These are phyloP conservation scores for Percopsis transmontana DNA, from an alignment of 2,113 vertebrate genomes.

Conservation along the genomic window DNA sequence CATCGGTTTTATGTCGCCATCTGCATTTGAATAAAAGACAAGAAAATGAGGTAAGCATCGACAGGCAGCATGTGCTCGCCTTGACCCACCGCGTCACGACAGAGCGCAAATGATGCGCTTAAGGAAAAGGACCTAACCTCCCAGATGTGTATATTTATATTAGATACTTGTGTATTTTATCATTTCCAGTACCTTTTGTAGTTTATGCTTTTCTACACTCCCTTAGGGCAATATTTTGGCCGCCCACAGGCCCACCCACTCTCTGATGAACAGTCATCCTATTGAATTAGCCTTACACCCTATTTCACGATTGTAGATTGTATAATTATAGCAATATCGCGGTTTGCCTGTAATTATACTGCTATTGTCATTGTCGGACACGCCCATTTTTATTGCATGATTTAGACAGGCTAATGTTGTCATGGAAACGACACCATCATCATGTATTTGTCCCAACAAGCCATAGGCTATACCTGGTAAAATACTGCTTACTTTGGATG, in stretches of 20 bases:
- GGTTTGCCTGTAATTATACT: constrained; percentile 1
- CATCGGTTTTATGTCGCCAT: constrained; percentile 40
- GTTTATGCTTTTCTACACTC: neutral
- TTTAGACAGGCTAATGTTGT: constrained; percentile 60
- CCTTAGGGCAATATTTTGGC: neutral
- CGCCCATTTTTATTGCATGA: constrained; percentile 45
- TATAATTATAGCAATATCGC: neutral
- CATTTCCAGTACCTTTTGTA: neutral
- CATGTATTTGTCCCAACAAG: constrained; percentile 29
- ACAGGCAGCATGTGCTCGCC: constrained; percentile 52
- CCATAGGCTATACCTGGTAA: constrained; percentile 23
- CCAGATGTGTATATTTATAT: neutral
- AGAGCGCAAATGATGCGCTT: constrained; percentile 35
- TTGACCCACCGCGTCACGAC: constrained; percentile 63
- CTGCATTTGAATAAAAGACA: constrained; percentile 53
- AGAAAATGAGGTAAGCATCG: constrained; percentile 80
- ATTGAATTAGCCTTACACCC: constrained; percentile 13
- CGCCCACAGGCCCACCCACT: constrained; percentile 32
- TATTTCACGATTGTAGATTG: neutral
- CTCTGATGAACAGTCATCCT: constrained; percentile 3
- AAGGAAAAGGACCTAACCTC: constrained; percentile 18
- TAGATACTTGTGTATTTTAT: neutral
- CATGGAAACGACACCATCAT: constrained; percentile 75
- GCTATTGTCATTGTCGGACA: constrained; percentile 53
- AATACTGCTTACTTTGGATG: neutral